These are phyloP conservation scores for Steinernema scapterisci DNA, from an alignment of 2,888 invertebrate species.

Conservation along the genomic window DNA sequence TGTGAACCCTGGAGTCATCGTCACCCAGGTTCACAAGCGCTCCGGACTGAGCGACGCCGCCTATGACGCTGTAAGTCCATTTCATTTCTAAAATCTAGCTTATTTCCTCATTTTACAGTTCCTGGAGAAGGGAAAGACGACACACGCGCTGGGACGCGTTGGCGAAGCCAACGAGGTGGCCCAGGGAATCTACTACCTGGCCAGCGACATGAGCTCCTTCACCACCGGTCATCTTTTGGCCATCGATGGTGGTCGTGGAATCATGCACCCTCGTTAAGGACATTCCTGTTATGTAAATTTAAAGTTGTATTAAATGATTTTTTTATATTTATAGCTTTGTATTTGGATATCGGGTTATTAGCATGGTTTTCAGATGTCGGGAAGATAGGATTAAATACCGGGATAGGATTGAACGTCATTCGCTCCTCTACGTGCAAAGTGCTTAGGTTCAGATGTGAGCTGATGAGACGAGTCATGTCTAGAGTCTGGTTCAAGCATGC, in stretches of 20 bases:
- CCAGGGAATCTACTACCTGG: conserved; percentile 85
- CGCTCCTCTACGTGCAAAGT: too few relatives aligned
- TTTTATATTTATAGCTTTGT: not conserved
- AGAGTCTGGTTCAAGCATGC: too few relatives aligned
- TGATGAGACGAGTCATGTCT: too few relatives aligned
- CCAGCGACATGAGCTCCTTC: conserved; percentile 82
- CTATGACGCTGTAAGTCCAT: conserved; percentile 74
- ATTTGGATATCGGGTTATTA: too few relatives aligned
- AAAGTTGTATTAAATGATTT: not conserved
- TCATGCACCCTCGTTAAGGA: conserved; percentile 60
- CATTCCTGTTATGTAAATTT: not conserved
- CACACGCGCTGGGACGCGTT: conserved; percentile 79
- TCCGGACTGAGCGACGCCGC: conserved; percentile 83
- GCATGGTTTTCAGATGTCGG: too few relatives aligned
- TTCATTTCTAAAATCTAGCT: not conserved
- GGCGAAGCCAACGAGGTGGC: conserved; percentile 72
- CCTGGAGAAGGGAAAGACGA: conserved; percentile 81
- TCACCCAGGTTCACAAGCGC: conserved; percentile 84
- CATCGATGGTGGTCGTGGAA: conserved; percentile 83
- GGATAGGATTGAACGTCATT: too few relatives aligned
- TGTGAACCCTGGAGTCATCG: conserved; percentile 89
- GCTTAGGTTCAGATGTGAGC: too few relatives aligned
- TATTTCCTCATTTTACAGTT: conserved; percentile 72
- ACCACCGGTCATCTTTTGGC: conserved; percentile 87
- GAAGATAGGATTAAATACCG: too few relatives aligned